Evolutionary conservation across 2,113 vertebrate genomes (phyloP), one percentile per base, ranked within the genome.

Genomic region (Rousettus leschenaultii): DNA sequence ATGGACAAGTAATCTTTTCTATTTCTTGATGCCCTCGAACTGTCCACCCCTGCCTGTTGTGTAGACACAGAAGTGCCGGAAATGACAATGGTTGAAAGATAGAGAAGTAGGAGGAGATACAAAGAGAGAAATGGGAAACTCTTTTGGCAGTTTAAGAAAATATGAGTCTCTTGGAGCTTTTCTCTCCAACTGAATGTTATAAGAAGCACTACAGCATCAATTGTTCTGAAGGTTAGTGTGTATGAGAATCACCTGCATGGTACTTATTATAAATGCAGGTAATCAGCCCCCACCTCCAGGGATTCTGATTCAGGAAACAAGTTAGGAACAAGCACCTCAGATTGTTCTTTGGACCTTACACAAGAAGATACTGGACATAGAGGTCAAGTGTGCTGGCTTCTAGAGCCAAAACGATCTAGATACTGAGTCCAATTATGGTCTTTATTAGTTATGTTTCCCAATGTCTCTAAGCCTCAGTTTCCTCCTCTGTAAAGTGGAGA

Each of bases 201-300:
- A 30, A 61, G 45, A 43, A 70, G 35, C 15, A 53, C 2, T 0
- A 1, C 7, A 5, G 24, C 15, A 35, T 43, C 15, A 0, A 0
- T 61, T 38, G 40, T n/a, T 65, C 61, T 75, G n/a, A 45, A 63
- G 40, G 9, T 73, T 33, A 9, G 2, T 12, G 7, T 40, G 73
- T 63, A 28, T 40, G 51, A 9, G 38, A 30, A 16, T 61, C n/a
- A 1, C n/a, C 40, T 3, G 19, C 9, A 22, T 4, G 33, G 16
- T 24, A n/a, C 84, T 55, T 55, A 10, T 38, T 15, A 1, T n/a
- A 18, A 8, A 53, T 43, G 10, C 9, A 4, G 48, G 55, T 33
- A 1, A 53, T 63, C 43, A 45, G 6, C 4, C 19, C 10, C 43
- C 35, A 40, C 18, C 5, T 18, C 30, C 15, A 19, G 43, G 40